phyloP scores from a whole-genome alignment of 2,888 invertebrate species.

The Catocala sponsa region DNA sequence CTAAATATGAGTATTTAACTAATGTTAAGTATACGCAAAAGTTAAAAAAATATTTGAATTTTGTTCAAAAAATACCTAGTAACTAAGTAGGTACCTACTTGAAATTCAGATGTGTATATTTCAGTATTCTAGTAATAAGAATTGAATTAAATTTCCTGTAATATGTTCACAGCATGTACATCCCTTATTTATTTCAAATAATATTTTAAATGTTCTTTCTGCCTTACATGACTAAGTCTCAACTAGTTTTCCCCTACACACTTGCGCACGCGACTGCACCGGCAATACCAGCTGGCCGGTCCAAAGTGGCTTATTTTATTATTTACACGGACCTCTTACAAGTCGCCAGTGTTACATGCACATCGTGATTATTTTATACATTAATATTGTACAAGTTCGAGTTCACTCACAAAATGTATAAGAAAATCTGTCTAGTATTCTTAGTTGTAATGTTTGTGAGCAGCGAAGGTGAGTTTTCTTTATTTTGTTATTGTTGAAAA shows the following conservation, averaged over 20 bases:
- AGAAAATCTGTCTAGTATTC: slow-evolving; percentile 60
- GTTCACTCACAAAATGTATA: slow-evolving; percentile 56
- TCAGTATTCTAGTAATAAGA: no score
- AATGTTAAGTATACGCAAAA: no score
- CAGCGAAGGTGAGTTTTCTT: slow-evolving; percentile 62
- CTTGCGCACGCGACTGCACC: slow-evolving; percentile 67
- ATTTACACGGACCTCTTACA: slow-evolving; percentile 59
- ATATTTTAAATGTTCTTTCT: no score
- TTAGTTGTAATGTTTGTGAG: slow-evolving; percentile 60
- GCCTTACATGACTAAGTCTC: not conserved
- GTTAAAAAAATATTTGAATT: no score
- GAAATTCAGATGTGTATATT: no score
- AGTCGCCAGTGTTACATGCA: slow-evolving; percentile 39
- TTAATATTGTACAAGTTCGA: slow-evolving; percentile 15
- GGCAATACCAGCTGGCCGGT: slow-evolving; percentile 71
- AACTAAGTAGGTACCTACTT: no score
- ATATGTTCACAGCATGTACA: no score
- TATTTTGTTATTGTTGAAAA: slow-evolving; percentile 14
- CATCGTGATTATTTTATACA: slow-evolving; percentile 28
- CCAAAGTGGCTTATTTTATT: slow-evolving; percentile 65
- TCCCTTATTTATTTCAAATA: no score
- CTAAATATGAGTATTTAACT: no score
- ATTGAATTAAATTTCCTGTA: no score
- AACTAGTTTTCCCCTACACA: slow-evolving; percentile 17
- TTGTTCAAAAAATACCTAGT: no score